Evolutionary conservation across 2,888 invertebrate genomes (phyloP).

Genomic region (Neoitamus cyanurus): DNA sequence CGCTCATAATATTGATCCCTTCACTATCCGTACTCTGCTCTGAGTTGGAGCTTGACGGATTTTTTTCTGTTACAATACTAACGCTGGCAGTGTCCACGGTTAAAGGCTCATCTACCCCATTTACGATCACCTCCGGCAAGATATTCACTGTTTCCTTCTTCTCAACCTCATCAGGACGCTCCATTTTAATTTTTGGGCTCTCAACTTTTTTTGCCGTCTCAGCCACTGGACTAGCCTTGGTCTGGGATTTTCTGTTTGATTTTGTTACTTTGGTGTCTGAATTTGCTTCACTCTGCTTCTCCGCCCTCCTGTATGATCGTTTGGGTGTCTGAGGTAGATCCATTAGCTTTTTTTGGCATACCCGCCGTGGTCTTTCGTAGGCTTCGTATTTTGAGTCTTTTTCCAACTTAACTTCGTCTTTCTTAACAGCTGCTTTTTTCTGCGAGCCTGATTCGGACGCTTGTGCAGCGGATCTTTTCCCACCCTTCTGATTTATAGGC

Average conservation of each 20-base stretch:
- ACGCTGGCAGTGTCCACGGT: conserved; percentile 47
- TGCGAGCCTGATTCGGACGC: background rate
- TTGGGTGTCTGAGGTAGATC: background rate
- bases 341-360: background rate
- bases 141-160: background rate
- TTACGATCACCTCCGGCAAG: background rate
- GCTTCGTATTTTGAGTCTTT: conserved; percentile 34
- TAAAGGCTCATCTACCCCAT: conserved; percentile 46
- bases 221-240: no score
- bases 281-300: background rate
- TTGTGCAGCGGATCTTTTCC: background rate
- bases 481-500: background rate
- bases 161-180: background rate
- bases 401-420: conserved; percentile 19
- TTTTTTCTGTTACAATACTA: background rate
- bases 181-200: background rate
- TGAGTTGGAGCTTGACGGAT: conserved; percentile 48
- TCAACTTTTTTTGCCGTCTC: background rate
- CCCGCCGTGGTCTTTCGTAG: conserved; percentile 16
- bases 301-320: background rate
- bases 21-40: conserved; percentile 57
- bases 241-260: background rate
- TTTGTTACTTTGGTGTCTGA: background rate
- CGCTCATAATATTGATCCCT: conserved; percentile 64
- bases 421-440: conserved; percentile 21